Evolutionary conservation across 2,113 vertebrate species (phyloP).

Genomic region (Poeciliopsis turrubarensis): DNA sequence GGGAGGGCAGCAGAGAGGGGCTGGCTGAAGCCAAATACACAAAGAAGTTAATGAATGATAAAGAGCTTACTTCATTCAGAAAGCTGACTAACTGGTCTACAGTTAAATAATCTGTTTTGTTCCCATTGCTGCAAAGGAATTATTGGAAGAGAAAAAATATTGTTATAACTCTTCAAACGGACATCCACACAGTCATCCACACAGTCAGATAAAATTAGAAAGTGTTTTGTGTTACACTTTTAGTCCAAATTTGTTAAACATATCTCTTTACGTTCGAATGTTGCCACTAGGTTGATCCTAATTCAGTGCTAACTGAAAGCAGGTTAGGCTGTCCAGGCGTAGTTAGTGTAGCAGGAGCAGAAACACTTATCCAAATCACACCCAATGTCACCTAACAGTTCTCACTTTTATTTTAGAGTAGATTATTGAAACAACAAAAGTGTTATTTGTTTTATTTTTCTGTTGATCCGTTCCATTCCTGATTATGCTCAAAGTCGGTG

Average conservation of each 20-base stretch:
- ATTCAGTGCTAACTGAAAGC: constrained; percentile 85
- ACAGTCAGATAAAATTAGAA: constrained; percentile 52
- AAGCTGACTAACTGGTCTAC: constrained; percentile 99
- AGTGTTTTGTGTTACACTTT: constrained; percentile 49
- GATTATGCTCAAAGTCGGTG: not conserved
- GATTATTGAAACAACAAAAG: not conserved
- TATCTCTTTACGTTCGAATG: constrained; percentile 10
- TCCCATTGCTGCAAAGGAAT: constrained; percentile 99
- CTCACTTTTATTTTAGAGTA: not conserved
- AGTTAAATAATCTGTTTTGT: constrained; percentile 99
- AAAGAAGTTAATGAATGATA: constrained; percentile 98
- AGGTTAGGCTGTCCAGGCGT: constrained; percentile 84
- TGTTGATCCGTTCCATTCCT: not conserved
- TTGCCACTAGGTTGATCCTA: constrained; percentile 80
- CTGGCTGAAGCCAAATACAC: constrained; percentile 83
- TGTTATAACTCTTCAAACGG: constrained; percentile 71
- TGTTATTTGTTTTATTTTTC: not conserved
- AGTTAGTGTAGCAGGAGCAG: constrained; percentile 90
- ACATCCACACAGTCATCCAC: constrained; percentile 53
- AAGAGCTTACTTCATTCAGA: constrained; percentile 99
- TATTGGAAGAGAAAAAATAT: constrained; percentile 86
- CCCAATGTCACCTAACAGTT: constrained; percentile 37
- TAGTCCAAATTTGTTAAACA: constrained; percentile 49
- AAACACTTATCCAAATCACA: constrained; percentile 57
- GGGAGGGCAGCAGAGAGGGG: constrained; percentile 66